These are phyloP conservation scores for Trichomycterus rosablanca DNA, from an alignment of 2,113 vertebrate species.

Conservation along the genomic window DNA sequence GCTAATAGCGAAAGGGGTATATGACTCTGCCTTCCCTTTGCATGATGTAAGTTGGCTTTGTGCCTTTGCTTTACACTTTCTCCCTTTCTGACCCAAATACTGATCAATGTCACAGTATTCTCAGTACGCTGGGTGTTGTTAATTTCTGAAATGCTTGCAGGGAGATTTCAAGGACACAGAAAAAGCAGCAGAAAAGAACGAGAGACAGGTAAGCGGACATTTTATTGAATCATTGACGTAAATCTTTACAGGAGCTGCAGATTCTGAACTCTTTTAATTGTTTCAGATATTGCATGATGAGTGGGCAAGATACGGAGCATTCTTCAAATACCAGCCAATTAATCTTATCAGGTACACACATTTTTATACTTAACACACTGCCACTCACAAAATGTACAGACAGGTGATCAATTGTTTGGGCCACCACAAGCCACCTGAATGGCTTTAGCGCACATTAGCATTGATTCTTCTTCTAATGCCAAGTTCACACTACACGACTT, in stretches of 20 bases:
- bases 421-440: too few species aligned
- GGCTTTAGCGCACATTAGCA: too few species aligned
- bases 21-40: constrained; percentile 89
- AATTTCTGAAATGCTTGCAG: constrained; percentile 42
- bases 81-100: constrained; percentile 10
- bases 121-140: background rate
- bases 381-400: too few species aligned
- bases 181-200: constrained; percentile 59
- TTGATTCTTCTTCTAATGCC: too few species aligned
- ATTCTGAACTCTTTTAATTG: constrained; percentile 3
- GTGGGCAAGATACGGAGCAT: constrained; percentile 91
- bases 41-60: constrained; percentile 85
- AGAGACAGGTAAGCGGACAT: constrained; percentile 62
- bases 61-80: constrained; percentile 11
- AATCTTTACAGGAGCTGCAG: background rate
- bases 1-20: constrained; percentile 88
- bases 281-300: constrained; percentile 84
- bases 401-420: too few species aligned
- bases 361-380: constrained; percentile 1
- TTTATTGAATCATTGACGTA: background rate
- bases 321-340: constrained; percentile 96
- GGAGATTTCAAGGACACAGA: constrained; percentile 61
- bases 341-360: constrained; percentile 86
- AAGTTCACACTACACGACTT: too few species aligned
- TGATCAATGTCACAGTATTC: constrained; percentile 10